Evolutionary conservation across 2,888 invertebrate genomes (phyloP).

Genomic region (Troides aeacus): DNA sequence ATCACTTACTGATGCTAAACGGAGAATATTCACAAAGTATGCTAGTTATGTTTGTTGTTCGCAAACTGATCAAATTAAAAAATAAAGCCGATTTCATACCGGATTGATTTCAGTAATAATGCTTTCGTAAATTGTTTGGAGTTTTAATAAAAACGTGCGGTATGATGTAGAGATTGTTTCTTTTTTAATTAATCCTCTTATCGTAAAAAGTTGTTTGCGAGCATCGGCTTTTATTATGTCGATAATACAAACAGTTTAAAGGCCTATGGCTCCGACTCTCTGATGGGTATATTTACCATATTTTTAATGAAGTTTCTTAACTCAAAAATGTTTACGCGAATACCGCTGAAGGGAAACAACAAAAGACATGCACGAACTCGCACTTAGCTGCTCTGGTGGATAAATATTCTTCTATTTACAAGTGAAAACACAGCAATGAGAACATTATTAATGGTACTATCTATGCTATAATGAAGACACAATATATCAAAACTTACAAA

Average conservation of each 20-base stretch:
- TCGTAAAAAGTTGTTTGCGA: background rate
- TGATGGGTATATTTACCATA: too few species aligned
- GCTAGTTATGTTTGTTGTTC: background rate
- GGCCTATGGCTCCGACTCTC: background rate
- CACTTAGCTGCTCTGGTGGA: too few species aligned
- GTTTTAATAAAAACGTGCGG: background rate
- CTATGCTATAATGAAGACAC: too few species aligned
- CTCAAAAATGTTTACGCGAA: too few species aligned
- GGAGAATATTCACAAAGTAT: background rate
- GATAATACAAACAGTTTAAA: background rate
- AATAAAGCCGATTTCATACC: background rate
- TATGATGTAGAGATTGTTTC: background rate
- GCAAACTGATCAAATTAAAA: background rate
- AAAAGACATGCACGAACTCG: too few species aligned
- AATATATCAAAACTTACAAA: too few species aligned
- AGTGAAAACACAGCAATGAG: too few species aligned
- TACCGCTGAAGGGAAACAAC: too few species aligned
- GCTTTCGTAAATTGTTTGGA: background rate
- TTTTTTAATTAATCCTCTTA: conserved; percentile 5
- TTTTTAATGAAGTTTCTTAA: too few species aligned
- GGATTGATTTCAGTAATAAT: conserved; percentile 3
- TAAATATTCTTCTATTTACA: too few species aligned
- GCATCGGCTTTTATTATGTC: background rate
- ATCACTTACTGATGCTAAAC: too few species aligned
- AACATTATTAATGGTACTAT: too few species aligned